Evolutionary conservation across 2,113 vertebrate genomes (phyloP).

Genomic region (Pandion haliaetus): DNA sequence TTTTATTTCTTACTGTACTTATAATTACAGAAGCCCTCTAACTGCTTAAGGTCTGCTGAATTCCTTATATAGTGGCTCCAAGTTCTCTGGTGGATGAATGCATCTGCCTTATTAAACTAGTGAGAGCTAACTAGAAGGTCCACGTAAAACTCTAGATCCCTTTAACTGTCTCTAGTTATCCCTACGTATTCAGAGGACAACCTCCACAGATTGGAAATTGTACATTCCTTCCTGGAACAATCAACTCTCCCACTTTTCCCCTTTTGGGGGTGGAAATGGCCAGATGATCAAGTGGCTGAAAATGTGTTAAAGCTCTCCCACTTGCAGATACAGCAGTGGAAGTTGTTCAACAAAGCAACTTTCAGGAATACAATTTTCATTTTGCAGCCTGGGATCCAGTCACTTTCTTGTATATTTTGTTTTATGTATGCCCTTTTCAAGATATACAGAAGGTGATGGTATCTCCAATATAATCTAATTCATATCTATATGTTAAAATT

Average conservation of each 20-base stretch:
- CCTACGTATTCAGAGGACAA: neutral
- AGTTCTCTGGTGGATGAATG: neutral
- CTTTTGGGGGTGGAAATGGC: neutral
- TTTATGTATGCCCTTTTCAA: neutral
- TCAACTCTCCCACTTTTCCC: neutral
- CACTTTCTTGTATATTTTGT: neutral
- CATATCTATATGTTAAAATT: neutral
- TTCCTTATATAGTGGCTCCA: neutral
- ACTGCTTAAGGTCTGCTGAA: neutral
- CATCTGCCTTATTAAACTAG: neutral
- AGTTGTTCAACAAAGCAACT: neutral
- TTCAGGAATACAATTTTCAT: neutral
- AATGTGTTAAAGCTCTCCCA: neutral
- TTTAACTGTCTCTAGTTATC: neutral
- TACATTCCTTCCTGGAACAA: neutral
- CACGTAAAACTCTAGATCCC: neutral
- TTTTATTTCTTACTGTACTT: neutral
- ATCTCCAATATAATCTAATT: neutral
- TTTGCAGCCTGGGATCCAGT: neutral
- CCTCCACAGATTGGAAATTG: neutral
- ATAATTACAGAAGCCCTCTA: neutral
- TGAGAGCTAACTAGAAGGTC: neutral
- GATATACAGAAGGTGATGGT: neutral
- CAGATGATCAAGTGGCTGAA: neutral
- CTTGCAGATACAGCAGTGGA: neutral